Evolutionary conservation across 1,140 invertebrate genomes (phyloP), one percentile per base, ranked within the genome.

Genomic region (Magallana gigas): DNA sequence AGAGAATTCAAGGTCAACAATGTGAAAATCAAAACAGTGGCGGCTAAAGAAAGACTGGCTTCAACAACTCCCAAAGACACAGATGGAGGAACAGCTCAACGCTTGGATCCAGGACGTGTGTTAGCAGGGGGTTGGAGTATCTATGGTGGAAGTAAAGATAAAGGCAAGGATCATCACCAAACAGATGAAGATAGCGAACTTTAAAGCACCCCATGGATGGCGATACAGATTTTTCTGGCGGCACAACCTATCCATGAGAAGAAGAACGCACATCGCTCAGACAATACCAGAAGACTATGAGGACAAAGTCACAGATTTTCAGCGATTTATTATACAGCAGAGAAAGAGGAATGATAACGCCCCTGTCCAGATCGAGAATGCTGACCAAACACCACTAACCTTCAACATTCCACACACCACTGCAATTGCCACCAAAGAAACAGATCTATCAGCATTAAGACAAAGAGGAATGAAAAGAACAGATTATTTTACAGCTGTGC

Each of bases 391-490:
- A 8, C 82, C 86, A 2, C 82, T 83, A 4, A 84, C 86, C 11
- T 87, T 84, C 68, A 60, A 87, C 57, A 57, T 87, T 3, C 81
- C 82, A 1, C 58, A 60, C 9, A 60, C 83, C 5, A 83, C 23
- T 23, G 1, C 1, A 23, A 23, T 23, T 23, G 23, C 60, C 12
- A 84, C 71, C 16, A 71, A 76, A 58, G 68, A 16, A 23, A 16
- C 23, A 76, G 56, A 0, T 23, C 59, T 11, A 86, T 91, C 0
- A 16, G 14, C 11, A 88, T 94, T 1, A 90, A 86, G 60, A 91
- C 90, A n/a, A 93, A 90, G 14, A 91, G 91, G 8, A 86, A 92
- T 85, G 92, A 93, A 71, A 93, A 93, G 85, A 85, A 85, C 48
- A 85, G 90, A 36, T 92, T n/a, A n/a, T n/a, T n/a, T 93, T 80